Conservation (phyloP, 2,888 invertebrate species). For the Chydorus sphaericus region DNA sequence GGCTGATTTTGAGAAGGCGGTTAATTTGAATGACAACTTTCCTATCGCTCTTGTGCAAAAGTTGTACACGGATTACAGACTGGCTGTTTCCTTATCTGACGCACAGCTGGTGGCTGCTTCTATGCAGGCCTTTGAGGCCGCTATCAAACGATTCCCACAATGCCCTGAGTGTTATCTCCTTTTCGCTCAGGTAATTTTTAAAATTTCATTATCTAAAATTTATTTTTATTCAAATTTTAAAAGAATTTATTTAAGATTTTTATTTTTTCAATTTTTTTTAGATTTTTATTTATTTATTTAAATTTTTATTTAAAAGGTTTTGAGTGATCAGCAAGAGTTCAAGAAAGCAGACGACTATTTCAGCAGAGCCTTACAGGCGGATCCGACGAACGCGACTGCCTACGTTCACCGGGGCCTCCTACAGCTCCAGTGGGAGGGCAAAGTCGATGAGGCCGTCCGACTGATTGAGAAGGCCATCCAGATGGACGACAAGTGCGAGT, state of each 20-base stretch:
- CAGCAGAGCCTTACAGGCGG: conserved; percentile 60
- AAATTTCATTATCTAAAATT: neutral
- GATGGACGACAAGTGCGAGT: conserved; percentile 80
- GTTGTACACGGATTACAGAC: conserved; percentile 72
- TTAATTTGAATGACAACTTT: conserved; percentile 63
- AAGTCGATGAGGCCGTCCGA: conserved; percentile 59
- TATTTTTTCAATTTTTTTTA: no score
- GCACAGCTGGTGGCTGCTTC: conserved; percentile 39
- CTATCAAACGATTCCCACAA: conserved; percentile 61
- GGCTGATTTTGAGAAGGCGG: conserved; percentile 61
- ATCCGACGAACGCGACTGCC: conserved; percentile 69
- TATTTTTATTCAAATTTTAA: neutral
- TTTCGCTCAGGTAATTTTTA: conserved; percentile 57
- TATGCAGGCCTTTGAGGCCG: conserved; percentile 54
- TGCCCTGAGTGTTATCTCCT: conserved; percentile 76
- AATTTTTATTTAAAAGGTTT: conserved; percentile 39
- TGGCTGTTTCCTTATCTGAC: conserved; percentile 45
- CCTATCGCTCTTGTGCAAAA: conserved; percentile 78
- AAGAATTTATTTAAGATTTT: neutral
- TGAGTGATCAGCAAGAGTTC: conserved; percentile 70
- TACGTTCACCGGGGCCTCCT: conserved; percentile 70
- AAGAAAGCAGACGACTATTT: conserved; percentile 68
- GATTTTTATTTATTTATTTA: no score
- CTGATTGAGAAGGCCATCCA: conserved; percentile 67
- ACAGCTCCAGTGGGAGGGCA: conserved; percentile 68